Base-by-base conservation (phyloP, 2,888 invertebrate genomes). In the Torymus tubicola region DNA sequence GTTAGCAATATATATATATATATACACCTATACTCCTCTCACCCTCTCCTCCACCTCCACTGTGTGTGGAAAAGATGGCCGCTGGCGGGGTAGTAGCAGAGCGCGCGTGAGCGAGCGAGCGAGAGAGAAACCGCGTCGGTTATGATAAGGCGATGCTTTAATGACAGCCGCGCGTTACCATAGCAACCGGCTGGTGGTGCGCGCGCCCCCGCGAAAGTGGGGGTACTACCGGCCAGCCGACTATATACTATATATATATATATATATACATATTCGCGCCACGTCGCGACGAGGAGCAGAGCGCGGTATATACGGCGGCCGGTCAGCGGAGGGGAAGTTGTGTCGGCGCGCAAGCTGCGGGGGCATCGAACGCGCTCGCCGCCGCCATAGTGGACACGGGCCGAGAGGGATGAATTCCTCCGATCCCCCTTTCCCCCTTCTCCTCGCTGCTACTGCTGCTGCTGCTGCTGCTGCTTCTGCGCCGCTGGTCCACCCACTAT, bases 61-160 rank as follows among this genome's bases (percentile, higher is more conserved):
- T 18, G 8, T 18, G 8, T 69, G 89, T 89, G 69, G 76, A 88
- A 90, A 90, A 90, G 90, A 90, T 89, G 90, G 90, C 90, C 42
- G 42, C 42, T 42, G 90, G 85, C 86, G 84, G 84, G 68, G 80
- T 42, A 74, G 69, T 64, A 76, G 57, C 63, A 53, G 81, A 82
- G 84, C 83, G 82, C 13, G 78, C 81, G 81, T 86, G 85, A 85
- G n/a, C n/a, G 81, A 86, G 64, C 16, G 42, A 83, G 81, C n/a
- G 78, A 81, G 82, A 86, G 85, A 85, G 81, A 86, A 85, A 86
- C 85, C 87, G 87, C 89, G 88, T 89, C 89, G 89, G 90, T 90
- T 90, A 90, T 90, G 90, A 90, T 90, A 90, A 90, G 90, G 90
- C 90, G 90, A 90, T 90, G 90, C 90, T 90, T 90, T 90, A 90